Evolutionary conservation across 2,113 vertebrate species (phyloP).

Genomic region (Arizona elegans): DNA sequence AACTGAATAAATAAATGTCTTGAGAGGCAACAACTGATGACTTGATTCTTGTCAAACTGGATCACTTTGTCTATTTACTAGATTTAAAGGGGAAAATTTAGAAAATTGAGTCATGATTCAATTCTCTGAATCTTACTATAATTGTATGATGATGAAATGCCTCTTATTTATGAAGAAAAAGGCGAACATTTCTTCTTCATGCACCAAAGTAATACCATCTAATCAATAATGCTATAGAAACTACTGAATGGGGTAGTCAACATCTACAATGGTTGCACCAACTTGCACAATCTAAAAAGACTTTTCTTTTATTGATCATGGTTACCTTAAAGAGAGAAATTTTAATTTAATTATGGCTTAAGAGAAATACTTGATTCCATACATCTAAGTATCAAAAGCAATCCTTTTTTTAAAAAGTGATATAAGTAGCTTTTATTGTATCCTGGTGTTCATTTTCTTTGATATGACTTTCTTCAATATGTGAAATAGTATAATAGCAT

Average conservation of each 20-base stretch:
- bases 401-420: background rate
- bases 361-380: background rate
- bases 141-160: background rate
- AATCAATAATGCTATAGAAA: constrained; percentile 11
- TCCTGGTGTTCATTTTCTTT: background rate
- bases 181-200: background rate
- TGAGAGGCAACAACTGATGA: background rate
- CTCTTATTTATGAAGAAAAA: constrained; percentile 11
- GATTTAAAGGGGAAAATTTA: background rate
- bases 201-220: background rate
- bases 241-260: background rate
- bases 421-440: background rate
- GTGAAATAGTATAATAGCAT: background rate
- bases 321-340: background rate
- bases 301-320: background rate
- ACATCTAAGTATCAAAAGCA: background rate
- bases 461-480: background rate
- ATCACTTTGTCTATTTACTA: background rate
- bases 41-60: background rate
- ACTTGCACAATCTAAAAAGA: rapidly evolving
- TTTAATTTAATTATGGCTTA: background rate
- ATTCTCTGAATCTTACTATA: background rate
- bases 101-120: background rate
- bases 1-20: background rate
- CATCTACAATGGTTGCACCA: constrained; percentile 3